These are phyloP conservation scores for Nemopilema nomurai DNA, from an alignment of 30 jellyfish, hydroid and myxozoan genomes.

Conservation along the genomic window DNA sequence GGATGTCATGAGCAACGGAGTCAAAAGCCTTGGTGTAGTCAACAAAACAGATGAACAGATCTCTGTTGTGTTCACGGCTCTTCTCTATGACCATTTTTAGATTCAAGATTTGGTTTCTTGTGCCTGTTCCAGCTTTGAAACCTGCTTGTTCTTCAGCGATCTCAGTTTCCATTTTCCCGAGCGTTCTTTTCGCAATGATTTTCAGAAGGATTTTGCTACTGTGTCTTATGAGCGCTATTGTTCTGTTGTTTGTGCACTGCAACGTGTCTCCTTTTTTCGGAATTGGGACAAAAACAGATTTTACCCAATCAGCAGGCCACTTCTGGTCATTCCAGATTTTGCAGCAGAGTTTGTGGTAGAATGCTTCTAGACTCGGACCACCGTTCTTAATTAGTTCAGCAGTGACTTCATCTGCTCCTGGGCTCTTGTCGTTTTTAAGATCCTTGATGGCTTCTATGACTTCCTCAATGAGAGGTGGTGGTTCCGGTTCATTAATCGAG, in stretches of 20 bases:
- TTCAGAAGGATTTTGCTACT: slow-evolving; percentile 34
- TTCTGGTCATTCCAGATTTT: slow-evolving; percentile 16
- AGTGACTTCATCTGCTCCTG: slow-evolving; percentile 43
- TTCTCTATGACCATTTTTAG: slow-evolving; percentile 38
- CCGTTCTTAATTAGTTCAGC: slow-evolving; percentile 26
- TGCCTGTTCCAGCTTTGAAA: slow-evolving; percentile 35
- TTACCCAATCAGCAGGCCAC: slow-evolving; percentile 57
- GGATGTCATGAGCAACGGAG: slow-evolving; percentile 10
- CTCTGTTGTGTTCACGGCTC: slow-evolving; percentile 12
- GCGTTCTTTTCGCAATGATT: slow-evolving; percentile 18
- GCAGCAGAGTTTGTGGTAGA: slow-evolving; percentile 31
- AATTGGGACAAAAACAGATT: slow-evolving; percentile 35
- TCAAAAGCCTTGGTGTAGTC: slow-evolving; percentile 66
- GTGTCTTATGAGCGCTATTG: slow-evolving; percentile 51
- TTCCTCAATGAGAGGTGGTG: slow-evolving; percentile 25
- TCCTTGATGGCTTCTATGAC: slow-evolving; percentile 35
- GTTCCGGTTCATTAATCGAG: background rate
- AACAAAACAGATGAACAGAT: slow-evolving; percentile 24
- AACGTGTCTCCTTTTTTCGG: slow-evolving; percentile 50
- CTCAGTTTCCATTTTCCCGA: slow-evolving; percentile 1
- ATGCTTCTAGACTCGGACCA: slow-evolving; percentile 1
- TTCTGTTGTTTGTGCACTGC: slow-evolving; percentile 30
- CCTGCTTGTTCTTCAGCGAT: slow-evolving; percentile 44
- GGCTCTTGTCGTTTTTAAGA: slow-evolving; percentile 36
- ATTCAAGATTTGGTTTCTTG: slow-evolving; percentile 47